Base-by-base conservation (phyloP, 2,113 vertebrate species). In the Silurus asotus region DNA sequence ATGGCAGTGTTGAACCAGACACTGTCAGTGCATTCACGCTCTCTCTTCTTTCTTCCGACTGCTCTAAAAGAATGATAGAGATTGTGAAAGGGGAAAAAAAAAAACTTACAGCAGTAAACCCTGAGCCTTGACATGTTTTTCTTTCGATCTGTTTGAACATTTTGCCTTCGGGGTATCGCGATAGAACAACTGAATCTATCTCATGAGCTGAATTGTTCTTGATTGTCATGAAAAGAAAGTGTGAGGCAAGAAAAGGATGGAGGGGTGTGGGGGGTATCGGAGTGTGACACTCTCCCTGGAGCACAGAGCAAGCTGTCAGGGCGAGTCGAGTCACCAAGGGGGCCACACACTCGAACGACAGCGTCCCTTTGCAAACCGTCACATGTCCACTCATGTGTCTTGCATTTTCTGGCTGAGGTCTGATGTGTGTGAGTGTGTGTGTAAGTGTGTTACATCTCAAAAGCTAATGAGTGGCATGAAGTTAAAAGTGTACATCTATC, bases 281-380 rank as follows among this genome's bases (percentile, higher is more conserved):
- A 92, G 92, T 92, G 91, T 92, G 78, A 93, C 88, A 89, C 72
- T 94, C 92, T 92, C 85, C 79, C 94, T 86, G 70, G 1, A 94
- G 94, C 93, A 37, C 91, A 88, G 91, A 92, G 93, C 94, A 92
- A 94, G 94, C 94, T 95, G 93, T 94, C 94, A 94, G 90, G 93
- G 92, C 92, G 92, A 92, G 93, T 94, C 92, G 93, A 94, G 93
- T 94, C 93, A 94, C 91, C 56, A 92, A 93, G 93, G 94, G 91
- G 94, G 91, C 94, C 92, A 92, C 80, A 87, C 90, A 92, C 93
- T 93, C 92, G 90, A 93, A 93, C 93, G 90, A 94, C 93, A 93
- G 92, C 92, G 94, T 93, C 93, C 93, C 92, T 93, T 94, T 91
- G 93, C 92, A 92, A 93, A 91, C 93, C 91, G 91, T 94, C 94